Evolutionary conservation across 2,888 invertebrate genomes (phyloP).

Genomic region (Scaptomyza flava): DNA sequence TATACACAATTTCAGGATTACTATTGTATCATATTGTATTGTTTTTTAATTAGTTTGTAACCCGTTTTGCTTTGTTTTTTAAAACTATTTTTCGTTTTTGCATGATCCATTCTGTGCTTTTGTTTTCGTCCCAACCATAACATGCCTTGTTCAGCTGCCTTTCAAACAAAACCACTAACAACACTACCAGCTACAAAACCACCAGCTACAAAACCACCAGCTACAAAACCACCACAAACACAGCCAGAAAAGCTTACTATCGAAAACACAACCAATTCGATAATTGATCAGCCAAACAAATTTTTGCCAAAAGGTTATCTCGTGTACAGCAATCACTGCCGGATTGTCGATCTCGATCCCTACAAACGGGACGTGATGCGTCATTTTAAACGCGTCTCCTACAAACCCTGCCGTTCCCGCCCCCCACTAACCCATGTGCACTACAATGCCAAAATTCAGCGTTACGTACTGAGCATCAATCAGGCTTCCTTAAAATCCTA

Average conservation of each 20-base stretch:
- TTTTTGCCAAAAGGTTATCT: slow-evolving; percentile 81
- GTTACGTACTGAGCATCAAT: slow-evolving; percentile 78
- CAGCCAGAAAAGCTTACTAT: not conserved
- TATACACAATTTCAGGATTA: slow-evolving; percentile 41
- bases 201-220: not conserved
- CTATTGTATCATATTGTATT: not conserved
- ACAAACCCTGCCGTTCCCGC: slow-evolving; percentile 85
- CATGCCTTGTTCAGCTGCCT: slow-evolving; percentile 8
- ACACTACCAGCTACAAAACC: not conserved
- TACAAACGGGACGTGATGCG: slow-evolving; percentile 86
- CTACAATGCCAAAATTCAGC: slow-evolving; percentile 65
- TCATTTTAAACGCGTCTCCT: slow-evolving; percentile 85
- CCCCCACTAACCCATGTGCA: slow-evolving; percentile 79
- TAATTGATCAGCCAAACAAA: slow-evolving; percentile 27
- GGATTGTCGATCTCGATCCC: slow-evolving; percentile 87
- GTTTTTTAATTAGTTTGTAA: not conserved
- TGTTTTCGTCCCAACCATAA: not conserved
- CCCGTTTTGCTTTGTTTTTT: not conserved
- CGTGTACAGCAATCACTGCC: slow-evolving; percentile 87
- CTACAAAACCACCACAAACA: not conserved
- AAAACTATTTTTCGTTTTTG: not conserved
- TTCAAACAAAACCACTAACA: not conserved
- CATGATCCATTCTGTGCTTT: slow-evolving; percentile 7
- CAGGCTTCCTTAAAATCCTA: slow-evolving; percentile 66
- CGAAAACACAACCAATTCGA: slow-evolving; percentile 4